Percentiles rank a stretch among this genome's conserved stretches.
phyloP scores from a whole-genome alignment of 2,888 invertebrate species.

The Melinaea menophilus region DNA sequence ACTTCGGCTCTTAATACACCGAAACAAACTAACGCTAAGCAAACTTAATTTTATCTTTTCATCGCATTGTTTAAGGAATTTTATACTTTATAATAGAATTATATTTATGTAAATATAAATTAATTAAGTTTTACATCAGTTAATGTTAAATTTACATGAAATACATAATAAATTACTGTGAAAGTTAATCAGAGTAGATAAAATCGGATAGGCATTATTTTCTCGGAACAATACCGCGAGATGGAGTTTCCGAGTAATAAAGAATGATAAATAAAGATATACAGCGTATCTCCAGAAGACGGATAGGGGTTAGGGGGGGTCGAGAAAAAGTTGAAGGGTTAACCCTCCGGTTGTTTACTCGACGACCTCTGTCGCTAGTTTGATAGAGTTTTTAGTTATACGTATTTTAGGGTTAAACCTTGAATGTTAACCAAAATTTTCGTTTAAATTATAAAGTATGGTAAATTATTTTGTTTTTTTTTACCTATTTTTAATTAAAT shows the following conservation, averaged over 20 bases:
- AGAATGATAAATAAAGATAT: conserved; percentile 69
- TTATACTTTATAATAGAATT: too few species aligned
- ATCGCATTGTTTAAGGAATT: too few species aligned
- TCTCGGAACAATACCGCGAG: conserved; percentile 60
- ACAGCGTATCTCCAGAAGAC: conserved; percentile 68
- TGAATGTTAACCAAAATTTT: conserved; percentile 16
- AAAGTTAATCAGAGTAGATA: conserved; percentile 27
- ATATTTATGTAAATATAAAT: background rate
- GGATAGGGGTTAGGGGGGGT: conserved; percentile 58
- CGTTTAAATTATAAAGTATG: background rate
- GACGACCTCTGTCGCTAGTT: conserved; percentile 50
- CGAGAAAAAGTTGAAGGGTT: conserved; percentile 67
- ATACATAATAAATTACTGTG: background rate
- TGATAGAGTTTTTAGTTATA: conserved; percentile 59
- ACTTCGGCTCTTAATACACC: background rate
- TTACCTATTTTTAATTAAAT: conserved; percentile 20
- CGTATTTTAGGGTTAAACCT: conserved; percentile 25
- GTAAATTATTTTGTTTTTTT: too few species aligned
- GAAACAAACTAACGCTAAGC: background rate
- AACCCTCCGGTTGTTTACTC: conserved; percentile 66
- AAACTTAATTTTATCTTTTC: background rate
- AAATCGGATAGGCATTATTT: conserved; percentile 29
- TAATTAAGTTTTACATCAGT: background rate
- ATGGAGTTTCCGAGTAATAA: conserved; percentile 61
- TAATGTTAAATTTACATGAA: background rate